phyloP scores from a whole-genome alignment of 2,888 invertebrate species.

The Phragmatobia fuliginosa region DNA sequence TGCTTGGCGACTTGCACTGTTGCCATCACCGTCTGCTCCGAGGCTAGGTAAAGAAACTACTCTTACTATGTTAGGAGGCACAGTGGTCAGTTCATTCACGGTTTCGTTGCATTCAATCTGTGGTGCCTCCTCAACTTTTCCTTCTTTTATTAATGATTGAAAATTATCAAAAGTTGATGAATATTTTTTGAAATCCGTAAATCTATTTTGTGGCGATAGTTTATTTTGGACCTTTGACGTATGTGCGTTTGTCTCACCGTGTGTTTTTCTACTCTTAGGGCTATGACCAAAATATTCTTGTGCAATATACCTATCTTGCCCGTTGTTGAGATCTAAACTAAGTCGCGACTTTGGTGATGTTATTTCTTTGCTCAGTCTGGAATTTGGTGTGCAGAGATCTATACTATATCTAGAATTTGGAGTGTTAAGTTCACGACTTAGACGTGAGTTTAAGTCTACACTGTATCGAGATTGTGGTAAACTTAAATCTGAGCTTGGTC shows the following conservation, averaged over 20 bases:
- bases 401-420: conserved; percentile 90
- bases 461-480: conserved; percentile 87
- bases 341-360: conserved; percentile 87
- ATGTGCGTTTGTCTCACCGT: conserved; percentile 67
- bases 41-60: conserved; percentile 90
- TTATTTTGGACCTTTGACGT: conserved; percentile 75
- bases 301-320: conserved; percentile 78
- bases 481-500: conserved; percentile 88
- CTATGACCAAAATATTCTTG: conserved; percentile 82
- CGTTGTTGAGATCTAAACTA: conserved; percentile 87
- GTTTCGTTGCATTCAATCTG: conserved; percentile 85
- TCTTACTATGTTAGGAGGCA: conserved; percentile 88
- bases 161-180: conserved; percentile 93
- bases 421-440: conserved; percentile 87
- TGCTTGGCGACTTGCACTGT: conserved; percentile 87
- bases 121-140: conserved; percentile 87
- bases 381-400: conserved; percentile 88
- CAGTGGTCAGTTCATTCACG: conserved; percentile 88
- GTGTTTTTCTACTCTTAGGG: conserved; percentile 80
- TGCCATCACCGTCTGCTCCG: conserved; percentile 83
- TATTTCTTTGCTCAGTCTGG: conserved; percentile 86
- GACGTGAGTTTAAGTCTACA: conserved; percentile 84
- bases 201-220: conserved; percentile 85
- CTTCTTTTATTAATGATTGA: conserved; percentile 90
- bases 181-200: conserved; percentile 89